Conservation (phyloP, 2,113 vertebrate genomes). For the Caloenas nicobarica region DNA sequence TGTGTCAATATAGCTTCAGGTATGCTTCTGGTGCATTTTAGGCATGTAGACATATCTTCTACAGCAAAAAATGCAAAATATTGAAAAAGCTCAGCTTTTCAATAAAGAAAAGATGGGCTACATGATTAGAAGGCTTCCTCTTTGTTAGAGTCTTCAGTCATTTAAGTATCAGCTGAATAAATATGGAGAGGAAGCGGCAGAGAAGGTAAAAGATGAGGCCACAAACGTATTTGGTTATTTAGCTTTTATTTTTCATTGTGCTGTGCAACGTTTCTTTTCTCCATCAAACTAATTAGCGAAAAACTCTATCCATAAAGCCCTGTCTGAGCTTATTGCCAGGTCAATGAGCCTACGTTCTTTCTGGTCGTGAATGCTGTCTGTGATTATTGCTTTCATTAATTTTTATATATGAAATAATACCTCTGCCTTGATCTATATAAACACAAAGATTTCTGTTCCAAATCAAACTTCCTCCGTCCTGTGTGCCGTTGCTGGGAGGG, state of each 20-base stretch:
- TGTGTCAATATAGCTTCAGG: not conserved
- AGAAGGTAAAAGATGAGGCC: not conserved
- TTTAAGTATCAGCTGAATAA: not conserved
- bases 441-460: not conserved
- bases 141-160: not conserved
- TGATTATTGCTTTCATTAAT: slow-evolving; percentile 41
- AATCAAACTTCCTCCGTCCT: fast-evolving
- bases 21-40: not conserved
- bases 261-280: not conserved
- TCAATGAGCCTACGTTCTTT: not conserved
- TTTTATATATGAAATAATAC: not conserved
- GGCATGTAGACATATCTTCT: not conserved
- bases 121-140: not conserved
- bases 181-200: not conserved
- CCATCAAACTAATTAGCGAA: not conserved
- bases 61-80: not conserved
- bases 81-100: not conserved
- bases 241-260: not conserved
- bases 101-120: not conserved
- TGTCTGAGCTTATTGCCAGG: not conserved
- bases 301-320: not conserved
- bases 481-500: not conserved
- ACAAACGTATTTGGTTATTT: not conserved
- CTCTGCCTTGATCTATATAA: not conserved
- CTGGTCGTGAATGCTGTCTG: not conserved